Conservation (phyloP, 2,888 invertebrate genomes). For the Drosophila maculinotata region DNA sequence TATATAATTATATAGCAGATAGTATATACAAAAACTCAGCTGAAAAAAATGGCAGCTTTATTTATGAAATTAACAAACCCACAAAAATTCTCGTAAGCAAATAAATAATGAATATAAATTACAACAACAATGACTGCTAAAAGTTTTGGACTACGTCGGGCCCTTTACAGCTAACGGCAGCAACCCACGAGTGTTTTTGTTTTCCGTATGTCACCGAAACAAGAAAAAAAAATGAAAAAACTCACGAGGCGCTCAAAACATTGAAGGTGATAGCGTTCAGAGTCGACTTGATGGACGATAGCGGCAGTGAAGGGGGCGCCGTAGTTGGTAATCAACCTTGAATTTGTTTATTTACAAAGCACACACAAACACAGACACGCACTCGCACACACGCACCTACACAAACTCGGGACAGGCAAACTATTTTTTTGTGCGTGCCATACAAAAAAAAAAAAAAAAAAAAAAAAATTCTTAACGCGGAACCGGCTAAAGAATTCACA, state of each 20-base stretch:
- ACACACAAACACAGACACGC: conserved; percentile 30
- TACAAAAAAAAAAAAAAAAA: conserved; percentile 2
- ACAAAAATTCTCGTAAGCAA: conserved; percentile 47
- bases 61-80: conserved; percentile 74
- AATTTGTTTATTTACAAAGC: conserved; percentile 64
- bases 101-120: conserved; percentile 56
- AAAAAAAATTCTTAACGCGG: conserved; percentile 12
- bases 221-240: conserved; percentile 43
- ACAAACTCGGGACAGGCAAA: conserved; percentile 31
- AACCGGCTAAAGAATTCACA: conserved; percentile 22
- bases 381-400: conserved; percentile 15
- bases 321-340: conserved; percentile 77
- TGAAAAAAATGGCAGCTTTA: conserved; percentile 60
- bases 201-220: conserved; percentile 65
- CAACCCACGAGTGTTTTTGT: conserved; percentile 49
- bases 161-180: conserved; percentile 64
- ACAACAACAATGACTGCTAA: conserved; percentile 21
- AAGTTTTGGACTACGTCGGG: conserved; percentile 38
- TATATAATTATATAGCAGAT: background rate
- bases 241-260: conserved; percentile 45
- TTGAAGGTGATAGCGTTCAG: conserved; percentile 56
- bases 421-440: conserved; percentile 33
- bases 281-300: conserved; percentile 33
- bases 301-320: conserved; percentile 14
- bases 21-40: conserved; percentile 28